These are phyloP conservation scores for Tenthredo mesomela DNA, from an alignment of 2,888 invertebrate genomes.

Conservation along the genomic window DNA sequence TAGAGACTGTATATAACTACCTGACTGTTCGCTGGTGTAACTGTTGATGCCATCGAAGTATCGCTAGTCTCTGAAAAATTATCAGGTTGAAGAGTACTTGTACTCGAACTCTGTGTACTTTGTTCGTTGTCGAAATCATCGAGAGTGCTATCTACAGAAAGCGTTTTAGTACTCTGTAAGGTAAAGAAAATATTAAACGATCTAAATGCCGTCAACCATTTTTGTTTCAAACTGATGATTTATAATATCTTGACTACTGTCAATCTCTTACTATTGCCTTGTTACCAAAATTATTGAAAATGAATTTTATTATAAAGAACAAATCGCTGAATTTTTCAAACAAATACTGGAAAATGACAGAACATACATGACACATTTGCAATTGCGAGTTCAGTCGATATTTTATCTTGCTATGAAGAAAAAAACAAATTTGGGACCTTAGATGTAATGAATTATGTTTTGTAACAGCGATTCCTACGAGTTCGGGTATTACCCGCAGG, in stretches of 20 bases:
- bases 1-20: not conserved
- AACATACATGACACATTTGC: too few species aligned
- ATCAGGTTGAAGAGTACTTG: not conserved
- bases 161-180: not conserved
- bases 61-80: not conserved
- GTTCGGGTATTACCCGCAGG: too few species aligned
- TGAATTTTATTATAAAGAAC: too few species aligned
- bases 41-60: not conserved
- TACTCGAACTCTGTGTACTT: not conserved
- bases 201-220: not conserved
- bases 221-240: not conserved
- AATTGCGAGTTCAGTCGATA: too few species aligned
- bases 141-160: not conserved
- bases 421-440: too few species aligned
- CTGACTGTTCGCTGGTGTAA: not conserved
- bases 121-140: not conserved
- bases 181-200: not conserved
- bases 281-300: too few species aligned
- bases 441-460: too few species aligned
- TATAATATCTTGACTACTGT: not conserved
- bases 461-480: too few species aligned
- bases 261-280: too few species aligned
- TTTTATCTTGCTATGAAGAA: too few species aligned
- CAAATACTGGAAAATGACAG: too few species aligned
- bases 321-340: too few species aligned